Percentiles rank a stretch among this genome's conserved stretches.
phyloP scores from a whole-genome alignment of 2,113 vertebrate genomes.

The Onychorhynchus coronatus region DNA sequence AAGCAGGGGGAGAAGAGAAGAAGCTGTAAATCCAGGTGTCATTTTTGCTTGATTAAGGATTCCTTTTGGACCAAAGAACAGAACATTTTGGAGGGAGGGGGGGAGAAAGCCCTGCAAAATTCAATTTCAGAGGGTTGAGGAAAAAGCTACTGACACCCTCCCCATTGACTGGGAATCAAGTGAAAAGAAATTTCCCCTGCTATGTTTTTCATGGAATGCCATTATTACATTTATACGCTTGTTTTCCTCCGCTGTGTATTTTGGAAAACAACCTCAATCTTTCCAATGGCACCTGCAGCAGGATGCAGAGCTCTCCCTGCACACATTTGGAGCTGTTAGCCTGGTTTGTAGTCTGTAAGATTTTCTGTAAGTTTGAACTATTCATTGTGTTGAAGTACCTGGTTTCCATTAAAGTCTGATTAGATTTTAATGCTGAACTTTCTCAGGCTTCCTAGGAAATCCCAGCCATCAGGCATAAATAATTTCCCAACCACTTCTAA shows the following conservation, averaged over 20 bases:
- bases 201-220: constrained; percentile 38
- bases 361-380: constrained; percentile 42
- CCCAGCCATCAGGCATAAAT: constrained; percentile 44
- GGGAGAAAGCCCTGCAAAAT: neutral
- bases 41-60: constrained; percentile 47
- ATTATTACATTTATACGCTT: constrained; percentile 59
- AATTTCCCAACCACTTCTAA: constrained; percentile 48
- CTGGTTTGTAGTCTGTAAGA: neutral
- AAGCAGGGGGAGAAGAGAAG: neutral
- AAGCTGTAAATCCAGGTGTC: neutral
- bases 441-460: constrained; percentile 19
- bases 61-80: constrained; percentile 12
- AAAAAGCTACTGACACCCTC: neutral
- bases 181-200: constrained; percentile 27
- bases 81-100: neutral
- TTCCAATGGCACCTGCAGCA: constrained; percentile 37
- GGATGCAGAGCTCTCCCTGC: neutral
- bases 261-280: constrained; percentile 59
- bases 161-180: constrained; percentile 18
- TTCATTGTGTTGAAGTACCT: constrained; percentile 47
- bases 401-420: constrained; percentile 54
- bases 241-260: constrained; percentile 47
- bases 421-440: constrained; percentile 52
- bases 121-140: neutral
- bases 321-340: constrained; percentile 3